Evolutionary conservation across 2,888 invertebrate species (phyloP).

Genomic region (Dexiosoma caninum): DNA sequence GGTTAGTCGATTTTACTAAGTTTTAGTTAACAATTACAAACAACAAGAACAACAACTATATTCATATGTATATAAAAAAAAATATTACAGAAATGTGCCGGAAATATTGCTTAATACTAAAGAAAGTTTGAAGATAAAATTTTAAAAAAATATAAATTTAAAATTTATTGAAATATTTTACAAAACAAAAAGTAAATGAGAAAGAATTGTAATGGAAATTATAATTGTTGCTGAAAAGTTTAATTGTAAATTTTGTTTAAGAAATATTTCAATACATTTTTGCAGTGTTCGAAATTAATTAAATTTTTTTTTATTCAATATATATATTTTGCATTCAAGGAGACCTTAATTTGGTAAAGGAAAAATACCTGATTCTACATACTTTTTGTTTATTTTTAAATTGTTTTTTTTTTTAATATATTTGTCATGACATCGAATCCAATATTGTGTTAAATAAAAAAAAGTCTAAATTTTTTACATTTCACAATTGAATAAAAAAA

Average conservation of each 20-base stretch:
- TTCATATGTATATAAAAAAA: constrained; percentile 58
- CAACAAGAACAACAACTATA: constrained; percentile 65
- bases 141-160: background rate
- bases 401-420: background rate
- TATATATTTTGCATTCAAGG: background rate
- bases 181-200: constrained; percentile 4
- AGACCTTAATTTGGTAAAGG: constrained; percentile 27
- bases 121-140: background rate
- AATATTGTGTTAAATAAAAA: constrained; percentile 17
- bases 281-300: constrained; percentile 48
- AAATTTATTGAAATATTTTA: constrained; percentile 18
- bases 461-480: constrained; percentile 41
- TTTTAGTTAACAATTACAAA: constrained; percentile 61
- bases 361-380: constrained; percentile 26
- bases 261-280: constrained; percentile 36
- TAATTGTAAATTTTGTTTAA: constrained; percentile 47
- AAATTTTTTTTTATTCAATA: constrained; percentile 6
- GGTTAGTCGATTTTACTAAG: constrained; percentile 38
- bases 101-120: constrained; percentile 51
- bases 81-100: constrained; percentile 61
- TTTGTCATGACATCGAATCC: background rate
- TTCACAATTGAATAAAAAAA: constrained; percentile 18
- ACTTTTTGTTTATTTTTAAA: constrained; percentile 9
- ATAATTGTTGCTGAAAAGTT: constrained; percentile 47
- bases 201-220: constrained; percentile 1